Evolutionary conservation across 1,140 invertebrate species (phyloP), one percentile per base, ranked within the genome.

Genomic region (Hycleus phaleratus): DNA sequence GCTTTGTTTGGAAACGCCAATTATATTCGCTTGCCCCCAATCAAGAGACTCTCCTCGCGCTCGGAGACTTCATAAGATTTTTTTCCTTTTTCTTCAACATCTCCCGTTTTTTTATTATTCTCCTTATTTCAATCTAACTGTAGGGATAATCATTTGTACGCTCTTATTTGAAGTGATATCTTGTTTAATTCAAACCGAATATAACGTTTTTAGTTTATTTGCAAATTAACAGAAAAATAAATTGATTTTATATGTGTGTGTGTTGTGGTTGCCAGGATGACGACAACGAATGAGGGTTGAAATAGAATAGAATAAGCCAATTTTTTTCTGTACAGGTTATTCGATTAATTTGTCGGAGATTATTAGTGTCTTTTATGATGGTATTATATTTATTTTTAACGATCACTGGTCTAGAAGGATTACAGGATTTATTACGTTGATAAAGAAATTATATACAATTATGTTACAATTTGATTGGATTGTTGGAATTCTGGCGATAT

Each of bases 321-420:
- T 24, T 42, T 12, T n/a, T n/a, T 42, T 52, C 26, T 8, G 11
- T 42, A 38, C 32, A 52, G 43, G 39, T 52, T 52, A 52, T 52
- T 52, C 39, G 40, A 52, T 52, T 52, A 52, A 52, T 52, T 49
- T 52, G 49, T 52, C 49, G 8, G 39, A 49, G 48, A 26, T 43
- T 52, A 52, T 52, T 52, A 52, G 39, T 52, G 49, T 52, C 48
- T 52, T 43, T 44, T n/a, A 26, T 42, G 18, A 25, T 26, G 40
- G 49, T 42, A 43, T 52, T 42, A 44, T 52, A 38, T 42, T 38
- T 18, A 26, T 52, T 52, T 52, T 52, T 24, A 52, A 18, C 8
- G 43, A 32, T 52, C 40, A 49, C 39, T 39, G 48, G 11, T 26
- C 48, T 49, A 49, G 39, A 32, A 39, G 32, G 32, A 38, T 49